A percentile compares a stretch with the other conserved stretches of the same genome.
These are phyloP conservation scores for Paracentrotus lividus DNA, from an alignment of 53 echinoderm and acorn worm genomes.

Conservation along the genomic window DNA sequence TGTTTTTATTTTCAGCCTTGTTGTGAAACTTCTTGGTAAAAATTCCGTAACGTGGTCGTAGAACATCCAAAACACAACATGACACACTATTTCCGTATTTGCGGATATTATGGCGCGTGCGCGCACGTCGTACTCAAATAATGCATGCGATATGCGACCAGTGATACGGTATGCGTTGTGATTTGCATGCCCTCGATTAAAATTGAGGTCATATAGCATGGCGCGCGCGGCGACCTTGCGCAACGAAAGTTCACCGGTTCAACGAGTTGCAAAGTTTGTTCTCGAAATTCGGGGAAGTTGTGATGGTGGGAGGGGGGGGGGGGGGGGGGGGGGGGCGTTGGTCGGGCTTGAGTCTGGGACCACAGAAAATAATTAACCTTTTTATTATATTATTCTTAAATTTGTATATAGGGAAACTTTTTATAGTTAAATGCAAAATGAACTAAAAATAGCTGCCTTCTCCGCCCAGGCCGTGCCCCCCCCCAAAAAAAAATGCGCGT, in stretches of 20 bases:
- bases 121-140: background rate
- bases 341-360: too few species aligned
- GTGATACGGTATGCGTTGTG: too few species aligned
- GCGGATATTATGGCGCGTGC: background rate
- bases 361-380: too few species aligned
- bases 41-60: background rate
- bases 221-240: too few species aligned
- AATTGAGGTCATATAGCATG: too few species aligned
- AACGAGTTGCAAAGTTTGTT: background rate
- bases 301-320: background rate
- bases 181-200: too few species aligned
- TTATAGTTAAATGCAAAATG: too few species aligned
- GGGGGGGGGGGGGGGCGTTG: background rate
- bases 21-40: slow-evolving; percentile 8
- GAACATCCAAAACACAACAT: background rate
- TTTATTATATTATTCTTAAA: too few species aligned
- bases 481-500: background rate
- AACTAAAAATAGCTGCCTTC: too few species aligned
- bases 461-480: background rate
- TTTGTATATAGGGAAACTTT: too few species aligned
- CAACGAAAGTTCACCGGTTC: too few species aligned
- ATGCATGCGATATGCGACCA: background rate
- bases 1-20: background rate
- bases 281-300: background rate
- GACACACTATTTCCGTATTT: slow-evolving; percentile 17